Evolutionary conservation across 2,888 invertebrate species (phyloP), one percentile per base, ranked within the genome.

Genomic region (Nephrocerus scutellatus): DNA sequence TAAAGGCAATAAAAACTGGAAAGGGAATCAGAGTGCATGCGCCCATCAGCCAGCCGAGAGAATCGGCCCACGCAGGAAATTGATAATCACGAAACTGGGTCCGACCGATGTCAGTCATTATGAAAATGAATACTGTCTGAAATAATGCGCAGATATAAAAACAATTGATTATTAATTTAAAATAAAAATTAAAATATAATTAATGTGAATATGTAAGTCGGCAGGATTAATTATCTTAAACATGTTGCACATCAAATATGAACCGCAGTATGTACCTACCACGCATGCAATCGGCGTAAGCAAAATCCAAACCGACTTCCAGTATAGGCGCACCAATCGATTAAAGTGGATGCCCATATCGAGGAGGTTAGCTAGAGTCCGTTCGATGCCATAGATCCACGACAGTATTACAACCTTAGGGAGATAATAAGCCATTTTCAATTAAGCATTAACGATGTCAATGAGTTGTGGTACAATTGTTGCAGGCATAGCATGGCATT

Each of bases 121-220:
- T 80, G 62, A 87, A 87, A 6, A 75, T 68, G 44, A 88, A 74
- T 33, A 88, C 79, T 20, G 70, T 76, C 86, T 87, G 67, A n/a
- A 70, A 59, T 33, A 44, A 38, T 20, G 32, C 25, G 8, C 21
- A 31, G 9, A 14, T 23, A 39, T 20, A n/a, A n/a, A n/a, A n/a
- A n/a, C n/a, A n/a, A n/a, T n/a, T n/a, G n/a, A n/a, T 29, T 16
- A 4, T 10, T 19, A 8, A 12, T 26, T 9, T 6, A 26, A 14
- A 14, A 25, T 25, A 4, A 6, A 25, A 6, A 25, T 12, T 4
- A 25, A 12, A 8, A 4, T 25, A 25, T 6, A 25, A 6, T 25
- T 6, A 6, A 12, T 25, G 9, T 12, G n/a, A 25, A 25, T 25
- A 6, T 12, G 13, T 25, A 13, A 12, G 13, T 25, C 13, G n/a